Base-by-base conservation (phyloP, 2,888 invertebrate genomes). In the Patella caerulea region DNA sequence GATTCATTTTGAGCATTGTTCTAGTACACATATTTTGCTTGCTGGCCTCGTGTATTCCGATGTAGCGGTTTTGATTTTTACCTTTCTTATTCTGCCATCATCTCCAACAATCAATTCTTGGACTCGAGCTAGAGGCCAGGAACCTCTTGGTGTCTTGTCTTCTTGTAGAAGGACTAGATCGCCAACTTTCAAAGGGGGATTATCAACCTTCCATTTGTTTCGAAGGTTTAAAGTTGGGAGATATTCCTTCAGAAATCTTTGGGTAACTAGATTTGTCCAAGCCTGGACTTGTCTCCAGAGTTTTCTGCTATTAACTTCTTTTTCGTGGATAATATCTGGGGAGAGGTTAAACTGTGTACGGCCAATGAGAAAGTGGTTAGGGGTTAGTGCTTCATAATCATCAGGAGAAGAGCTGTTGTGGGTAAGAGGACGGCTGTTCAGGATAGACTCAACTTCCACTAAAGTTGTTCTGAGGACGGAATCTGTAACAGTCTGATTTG, bases 341-440 rank as follows among this genome's bases (percentile, higher is more conserved):
- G 74, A 19, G 24, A 73, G 52, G 19, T 34, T 45, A 19, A 17
- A n/a, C 29, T 70, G 55, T 24, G 71, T 52, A 45, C 71, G 65
- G 5, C 65, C 76, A 17, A 56, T 54, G 29, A 79, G 24, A 52
- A 79, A 77, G 69, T 79, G 79, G 69, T 69, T 73, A 53, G 76
- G 79, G 17, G 79, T 76, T 29, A 79, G 45, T 45, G 77, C 72
- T 54, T 53, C 45, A 29, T 56, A 70, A 73, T 79, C 79, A 24
- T 59, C 24, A 1, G 72, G 53, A 74, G 77, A 77, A 9, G 56
- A 24, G 29, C 53, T 56, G 24, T 74, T 73, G 73, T 79, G 71
- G 11, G 74, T 77, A 14, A 79, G 74, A 52, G 79, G 79, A 17
- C 77, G 54, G 24, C 69, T 54, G 65, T 79, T 79, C 9, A 79